phyloP scores from a whole-genome alignment of 2,797 vertebrate genomes.

The Gadopsis bispinosus region DNA sequence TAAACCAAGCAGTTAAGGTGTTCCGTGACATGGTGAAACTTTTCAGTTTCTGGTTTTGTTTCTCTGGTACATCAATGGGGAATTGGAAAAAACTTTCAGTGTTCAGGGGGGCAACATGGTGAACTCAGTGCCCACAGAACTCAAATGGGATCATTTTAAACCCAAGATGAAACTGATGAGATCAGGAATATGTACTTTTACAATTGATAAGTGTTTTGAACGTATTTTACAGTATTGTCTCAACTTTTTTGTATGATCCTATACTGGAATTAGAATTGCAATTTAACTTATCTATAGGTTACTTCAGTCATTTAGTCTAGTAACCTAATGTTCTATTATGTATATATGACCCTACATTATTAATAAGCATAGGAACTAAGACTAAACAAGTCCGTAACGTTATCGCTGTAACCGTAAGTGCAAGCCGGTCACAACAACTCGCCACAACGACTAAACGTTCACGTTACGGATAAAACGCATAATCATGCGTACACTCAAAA shows the following conservation, averaged over 20 bases:
- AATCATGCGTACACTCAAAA: background rate
- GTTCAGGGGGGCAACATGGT: background rate
- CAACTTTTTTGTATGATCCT: fast-evolving
- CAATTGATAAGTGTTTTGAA: background rate
- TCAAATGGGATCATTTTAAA: background rate
- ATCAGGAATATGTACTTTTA: background rate
- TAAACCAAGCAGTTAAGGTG: background rate
- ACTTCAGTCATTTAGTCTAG: too few species aligned
- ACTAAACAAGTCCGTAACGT: background rate
- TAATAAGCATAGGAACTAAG: background rate
- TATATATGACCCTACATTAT: background rate
- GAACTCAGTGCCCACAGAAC: background rate
- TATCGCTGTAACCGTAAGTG: background rate
- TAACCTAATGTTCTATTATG: background rate
- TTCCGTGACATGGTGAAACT: background rate
- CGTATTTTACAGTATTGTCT: background rate
- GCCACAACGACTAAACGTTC: background rate
- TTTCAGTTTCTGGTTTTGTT: constrained; percentile 4
- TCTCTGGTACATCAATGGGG: background rate
- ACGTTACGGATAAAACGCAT: background rate
- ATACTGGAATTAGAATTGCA: background rate
- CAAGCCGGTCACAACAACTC: constrained; percentile 31
- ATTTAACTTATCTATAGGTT: fast-evolving
- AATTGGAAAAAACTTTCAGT: background rate
- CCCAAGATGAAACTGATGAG: background rate